Evolutionary conservation across 2,797 vertebrate genomes (phyloP).

Genomic region (Xiphorhynchus erythropygius): DNA sequence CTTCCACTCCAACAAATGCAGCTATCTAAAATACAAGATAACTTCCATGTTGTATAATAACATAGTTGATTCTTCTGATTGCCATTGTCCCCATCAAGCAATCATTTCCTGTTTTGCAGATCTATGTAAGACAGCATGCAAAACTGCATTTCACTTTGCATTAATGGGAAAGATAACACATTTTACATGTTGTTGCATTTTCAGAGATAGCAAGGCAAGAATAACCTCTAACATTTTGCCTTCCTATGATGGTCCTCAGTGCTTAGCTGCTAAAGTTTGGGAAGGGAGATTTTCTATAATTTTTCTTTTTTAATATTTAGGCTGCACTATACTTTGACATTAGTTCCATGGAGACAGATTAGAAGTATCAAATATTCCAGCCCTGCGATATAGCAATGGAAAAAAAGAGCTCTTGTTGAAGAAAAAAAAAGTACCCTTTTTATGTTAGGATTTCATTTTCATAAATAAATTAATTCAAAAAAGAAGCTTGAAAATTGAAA

Average conservation of each 20-base stretch:
- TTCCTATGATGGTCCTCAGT: background rate
- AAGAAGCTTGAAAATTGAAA: background rate
- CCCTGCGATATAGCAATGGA: background rate
- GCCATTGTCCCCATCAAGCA: slow-evolving; percentile 26
- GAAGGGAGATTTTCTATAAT: background rate
- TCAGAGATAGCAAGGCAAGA: slow-evolving; percentile 43
- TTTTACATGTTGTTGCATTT: slow-evolving; percentile 41
- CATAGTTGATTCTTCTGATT: slow-evolving; percentile 32
- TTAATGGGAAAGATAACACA: slow-evolving; percentile 57
- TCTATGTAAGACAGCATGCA: slow-evolving; percentile 28
- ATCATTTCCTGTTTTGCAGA: slow-evolving; percentile 34
- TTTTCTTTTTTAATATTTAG: slow-evolving; percentile 18
- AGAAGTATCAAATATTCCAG: slow-evolving; percentile 4
- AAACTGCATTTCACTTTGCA: slow-evolving; percentile 54
- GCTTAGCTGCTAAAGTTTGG: background rate
- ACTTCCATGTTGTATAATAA: background rate
- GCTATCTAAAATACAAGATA: slow-evolving; percentile 28
- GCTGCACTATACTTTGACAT: slow-evolving; percentile 20
- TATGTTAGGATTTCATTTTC: background rate
- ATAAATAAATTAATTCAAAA: background rate
- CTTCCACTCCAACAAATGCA: slow-evolving; percentile 20
- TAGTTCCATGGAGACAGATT: background rate
- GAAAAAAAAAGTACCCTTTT: background rate
- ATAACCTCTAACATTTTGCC: slow-evolving; percentile 43
- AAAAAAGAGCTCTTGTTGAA: background rate